Conservation (phyloP, 2,797 vertebrate species). For the Chrysocyon brachyurus region DNA sequence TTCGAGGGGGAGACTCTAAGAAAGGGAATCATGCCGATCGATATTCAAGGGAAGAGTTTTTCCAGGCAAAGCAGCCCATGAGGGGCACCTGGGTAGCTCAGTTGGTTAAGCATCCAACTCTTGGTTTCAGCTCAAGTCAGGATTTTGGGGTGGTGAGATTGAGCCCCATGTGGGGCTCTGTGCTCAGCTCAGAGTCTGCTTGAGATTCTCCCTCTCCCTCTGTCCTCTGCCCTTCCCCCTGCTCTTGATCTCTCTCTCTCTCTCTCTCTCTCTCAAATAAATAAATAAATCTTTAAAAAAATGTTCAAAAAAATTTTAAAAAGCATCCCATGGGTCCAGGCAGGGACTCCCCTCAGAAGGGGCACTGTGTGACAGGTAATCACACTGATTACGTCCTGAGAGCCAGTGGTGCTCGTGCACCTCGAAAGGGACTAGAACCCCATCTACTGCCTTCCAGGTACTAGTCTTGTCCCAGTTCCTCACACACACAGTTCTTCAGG, state of each 20-base stretch:
- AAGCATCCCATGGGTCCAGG: accelerated
- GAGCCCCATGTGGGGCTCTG: background rate
- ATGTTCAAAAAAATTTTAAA: background rate
- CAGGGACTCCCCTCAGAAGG: background rate
- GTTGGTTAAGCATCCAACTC: background rate
- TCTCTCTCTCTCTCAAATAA: background rate
- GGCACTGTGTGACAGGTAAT: background rate
- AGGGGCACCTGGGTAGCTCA: background rate
- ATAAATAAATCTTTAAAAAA: background rate
- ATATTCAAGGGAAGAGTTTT: background rate
- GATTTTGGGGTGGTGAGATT: background rate
- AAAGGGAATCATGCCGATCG: background rate
- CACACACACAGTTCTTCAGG: accelerated
- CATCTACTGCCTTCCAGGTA: background rate
- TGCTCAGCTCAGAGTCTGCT: background rate
- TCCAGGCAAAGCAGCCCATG: background rate
- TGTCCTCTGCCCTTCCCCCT: background rate
- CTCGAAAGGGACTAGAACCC: background rate
- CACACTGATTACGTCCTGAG: background rate
- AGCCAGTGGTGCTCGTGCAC: no score
- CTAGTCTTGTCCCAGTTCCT: background rate
- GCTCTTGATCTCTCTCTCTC: background rate
- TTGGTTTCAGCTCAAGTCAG: background rate
- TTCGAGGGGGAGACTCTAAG: background rate
- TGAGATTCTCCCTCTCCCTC: background rate